phyloP scores from a whole-genome alignment of 2,888 invertebrate species.

The Linnaemya tessellans region DNA sequence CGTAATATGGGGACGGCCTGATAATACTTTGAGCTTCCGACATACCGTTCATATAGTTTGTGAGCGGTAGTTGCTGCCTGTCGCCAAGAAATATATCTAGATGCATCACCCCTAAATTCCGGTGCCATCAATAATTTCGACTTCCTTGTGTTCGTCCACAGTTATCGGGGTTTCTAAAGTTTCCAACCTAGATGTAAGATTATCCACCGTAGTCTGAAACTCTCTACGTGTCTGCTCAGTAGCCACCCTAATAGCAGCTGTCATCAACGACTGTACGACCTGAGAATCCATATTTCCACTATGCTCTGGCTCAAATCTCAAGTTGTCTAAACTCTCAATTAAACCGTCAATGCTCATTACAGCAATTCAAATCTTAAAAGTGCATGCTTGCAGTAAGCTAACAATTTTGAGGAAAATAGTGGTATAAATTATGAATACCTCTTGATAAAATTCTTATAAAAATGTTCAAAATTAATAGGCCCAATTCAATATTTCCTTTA shows the following conservation, averaged over 20 bases:
- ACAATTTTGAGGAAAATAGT: too few species aligned
- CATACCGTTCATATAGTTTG: neutral
- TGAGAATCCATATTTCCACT: neutral
- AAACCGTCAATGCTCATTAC: neutral
- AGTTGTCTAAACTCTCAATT: neutral
- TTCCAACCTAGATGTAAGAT: neutral
- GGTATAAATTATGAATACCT: too few species aligned
- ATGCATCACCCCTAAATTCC: neutral
- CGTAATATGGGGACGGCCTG: too few species aligned
- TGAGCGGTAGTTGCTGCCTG: conserved; percentile 17
- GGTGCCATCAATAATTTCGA: conserved; percentile 4
- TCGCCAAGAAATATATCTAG: conserved; percentile 21
- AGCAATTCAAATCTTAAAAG: too few species aligned
- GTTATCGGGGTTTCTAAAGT: neutral
- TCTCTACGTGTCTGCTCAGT: neutral
- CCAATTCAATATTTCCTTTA: too few species aligned
- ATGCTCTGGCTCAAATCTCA: neutral
- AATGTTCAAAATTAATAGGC: too few species aligned
- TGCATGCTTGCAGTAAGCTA: too few species aligned
- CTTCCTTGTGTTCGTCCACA: neutral
- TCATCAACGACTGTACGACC: neutral
- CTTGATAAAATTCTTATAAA: too few species aligned
- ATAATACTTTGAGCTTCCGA: too few species aligned
- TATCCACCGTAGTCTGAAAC: neutral
- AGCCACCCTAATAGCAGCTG: neutral